Evolutionary conservation across 2,113 vertebrate genomes (phyloP).

Genomic region (Nicator chloris): DNA sequence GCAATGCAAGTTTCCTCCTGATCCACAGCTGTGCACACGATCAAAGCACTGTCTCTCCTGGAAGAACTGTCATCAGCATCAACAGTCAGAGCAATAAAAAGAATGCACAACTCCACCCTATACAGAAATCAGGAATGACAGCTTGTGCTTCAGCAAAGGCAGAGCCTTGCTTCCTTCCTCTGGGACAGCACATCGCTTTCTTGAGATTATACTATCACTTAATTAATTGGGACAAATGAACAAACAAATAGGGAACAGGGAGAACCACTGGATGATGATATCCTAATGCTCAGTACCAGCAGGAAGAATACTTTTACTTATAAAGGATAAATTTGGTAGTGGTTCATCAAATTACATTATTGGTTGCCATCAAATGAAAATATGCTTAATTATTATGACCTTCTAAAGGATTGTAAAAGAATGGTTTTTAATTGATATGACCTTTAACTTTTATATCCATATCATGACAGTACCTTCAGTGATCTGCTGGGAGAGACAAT

Average conservation of each 20-base stretch:
- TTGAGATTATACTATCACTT: not conserved
- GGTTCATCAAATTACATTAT: not conserved
- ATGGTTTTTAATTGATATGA: not conserved
- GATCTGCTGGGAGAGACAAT: not conserved
- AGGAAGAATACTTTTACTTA: not conserved
- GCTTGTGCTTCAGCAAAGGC: not conserved
- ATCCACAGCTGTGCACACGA: accelerated
- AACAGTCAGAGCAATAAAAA: not conserved
- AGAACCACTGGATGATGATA: not conserved
- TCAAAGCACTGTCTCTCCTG: not conserved
- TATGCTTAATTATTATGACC: not conserved
- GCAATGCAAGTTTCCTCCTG: not conserved
- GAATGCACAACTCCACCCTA: conserved; percentile 32
- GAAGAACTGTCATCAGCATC: not conserved
- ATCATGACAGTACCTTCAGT: not conserved
- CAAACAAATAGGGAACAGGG: not conserved
- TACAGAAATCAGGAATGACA: not conserved
- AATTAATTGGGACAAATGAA: not conserved
- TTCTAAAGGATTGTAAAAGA: not conserved
- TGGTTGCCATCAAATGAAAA: not conserved
- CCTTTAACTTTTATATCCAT: not conserved
- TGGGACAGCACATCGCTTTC: not conserved
- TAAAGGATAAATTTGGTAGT: not conserved
- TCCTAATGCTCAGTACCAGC: not conserved
- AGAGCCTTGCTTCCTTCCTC: not conserved